Evolutionary conservation across 2,888 invertebrate genomes (phyloP), one percentile per base, ranked within the genome.

Genomic region (Fragum sueziense): DNA sequence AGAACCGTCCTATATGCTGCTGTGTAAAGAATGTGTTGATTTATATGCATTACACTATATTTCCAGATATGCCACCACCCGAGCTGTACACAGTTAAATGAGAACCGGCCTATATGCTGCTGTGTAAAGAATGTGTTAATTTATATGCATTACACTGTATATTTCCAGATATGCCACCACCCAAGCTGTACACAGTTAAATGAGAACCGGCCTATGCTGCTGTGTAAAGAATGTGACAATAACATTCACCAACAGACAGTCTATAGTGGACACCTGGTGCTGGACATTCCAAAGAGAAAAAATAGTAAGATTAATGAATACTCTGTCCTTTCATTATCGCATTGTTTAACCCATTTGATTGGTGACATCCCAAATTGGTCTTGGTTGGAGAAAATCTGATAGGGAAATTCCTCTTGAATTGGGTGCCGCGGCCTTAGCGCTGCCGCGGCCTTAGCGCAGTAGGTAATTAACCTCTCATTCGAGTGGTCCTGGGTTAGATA

Each of bases 31-130:
- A 47, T 47, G 17, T 20, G n/a, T 47, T 47, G n/a, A 6, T n/a
- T 47, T 3, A 47, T 6, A 17, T 54, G 25, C 29, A 2, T 57
- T n/a, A 29, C 29, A 9, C 11, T 57, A 6, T 61, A 61, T 2
- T 85, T 85, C 1, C 84, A 90, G 90, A 87, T 90, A 14, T 90
- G 90, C 65, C 90, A 90, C 70, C 90, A 90, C 68, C 90, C 90
- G 9, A 86, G 87, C 47, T 90, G 90, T 81, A 88, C 87, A 7
- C 87, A 87, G 71, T 72, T 82, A 29, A 89, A 90, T 80, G 78
- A 81, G 61, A 86, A 88, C 59, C 78, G 85, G 7, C 89, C 90
- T 4, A n/a, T n/a, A 79, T 90, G 74, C 72, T 90, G 59, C 82
- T 90, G 79, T 90, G 90, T 82, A 82, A 87, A 17, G 88, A 87